A percentile compares a stretch with the other conserved stretches of the same genome.
phyloP scores from a whole-genome alignment of 2,888 invertebrate genomes.

The Cabera pusaria region DNA sequence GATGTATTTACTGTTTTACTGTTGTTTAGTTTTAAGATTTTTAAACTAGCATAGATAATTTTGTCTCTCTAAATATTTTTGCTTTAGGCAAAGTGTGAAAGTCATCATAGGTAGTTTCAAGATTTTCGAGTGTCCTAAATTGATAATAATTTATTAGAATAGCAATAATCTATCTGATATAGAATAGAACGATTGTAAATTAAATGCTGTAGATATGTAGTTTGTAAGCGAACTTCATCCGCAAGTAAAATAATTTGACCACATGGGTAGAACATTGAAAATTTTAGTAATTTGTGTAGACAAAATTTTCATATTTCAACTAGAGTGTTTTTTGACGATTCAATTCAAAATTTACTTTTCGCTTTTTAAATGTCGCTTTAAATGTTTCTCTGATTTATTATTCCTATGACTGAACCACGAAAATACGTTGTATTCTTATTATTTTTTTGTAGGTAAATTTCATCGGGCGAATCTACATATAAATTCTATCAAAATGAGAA shows the following conservation, averaged over 20 bases:
- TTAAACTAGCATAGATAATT: slow-evolving; percentile 41
- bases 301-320: slow-evolving; percentile 43
- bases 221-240: slow-evolving; percentile 54
- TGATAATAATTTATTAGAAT: slow-evolving; percentile 43
- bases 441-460: too few species aligned
- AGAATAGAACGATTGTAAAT: slow-evolving; percentile 57
- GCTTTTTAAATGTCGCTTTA: slow-evolving; percentile 76
- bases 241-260: slow-evolving; percentile 57
- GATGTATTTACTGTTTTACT: slow-evolving; percentile 56
- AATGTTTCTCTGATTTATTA: slow-evolving; percentile 48
- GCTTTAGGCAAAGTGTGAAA: slow-evolving; percentile 57
- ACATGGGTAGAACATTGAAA: slow-evolving; percentile 55
- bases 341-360: slow-evolving; percentile 55
- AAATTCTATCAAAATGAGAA: too few species aligned
- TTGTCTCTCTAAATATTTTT: slow-evolving; percentile 49
- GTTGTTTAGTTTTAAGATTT: slow-evolving; percentile 67
- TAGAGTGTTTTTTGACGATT: slow-evolving; percentile 54
- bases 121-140: slow-evolving; percentile 33
- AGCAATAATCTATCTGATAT: slow-evolving; percentile 45
- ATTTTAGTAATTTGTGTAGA: slow-evolving; percentile 57
- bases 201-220: slow-evolving; percentile 64
- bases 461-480: too few species aligned
- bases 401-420: slow-evolving; percentile 76
- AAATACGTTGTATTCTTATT: too few species aligned
- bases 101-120: slow-evolving; percentile 35